Evolutionary conservation across 2,113 vertebrate genomes (phyloP), one percentile per base, ranked within the genome.

Genomic region (Heterocephalus glaber): DNA sequence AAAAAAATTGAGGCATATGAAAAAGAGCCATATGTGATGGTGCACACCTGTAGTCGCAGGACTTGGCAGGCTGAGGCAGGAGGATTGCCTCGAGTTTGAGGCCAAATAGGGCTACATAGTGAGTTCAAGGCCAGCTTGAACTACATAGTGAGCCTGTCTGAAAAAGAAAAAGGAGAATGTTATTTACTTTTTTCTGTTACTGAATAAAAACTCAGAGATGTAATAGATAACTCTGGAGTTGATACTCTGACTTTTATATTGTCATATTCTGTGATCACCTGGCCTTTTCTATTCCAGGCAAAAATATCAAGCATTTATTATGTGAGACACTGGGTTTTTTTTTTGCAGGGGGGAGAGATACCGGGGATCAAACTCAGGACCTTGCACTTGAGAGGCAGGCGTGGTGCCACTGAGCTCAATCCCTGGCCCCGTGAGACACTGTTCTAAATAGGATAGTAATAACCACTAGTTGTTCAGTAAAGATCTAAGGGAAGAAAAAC

Each of bases 1-100:
- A n/a, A n/a, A n/a, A 86, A 95, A 90, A 60, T 95, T n/a, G 38
- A 80, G 35, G 49, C 68, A 49, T 61, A 26, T 93, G 63, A 80
- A 26, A 70, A 56, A 56, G 16, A 58, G 56, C 56, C 56, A 58
- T 14, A 17, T 17, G 4, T 58, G 56, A 17, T 19, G 56, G 56
- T 58, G 16, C 56, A 58, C 56, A 58, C 56, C 17, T 58, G 56
- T 58, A 58, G 56, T 58, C 17, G 4, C 16, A 58, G 17, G 56
- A 20, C 56, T 58, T 16, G 56, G 56, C 17, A 58, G 56, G 16
- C 56, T 58, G 56, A 58, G 56, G 56, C 56, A 58, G 56, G 16
- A 58, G 17, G 56, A 58, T 58, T 58, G 56, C 56, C 56, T 58
- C 3, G 17, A 20, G 56, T 58, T 58, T 20, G 56, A 58, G 17